Percentiles rank a stretch among this genome's conserved stretches.
Evolutionary conservation across 2,888 invertebrate species (phyloP).

Genomic region (Xestoiulus laeticollis): DNA sequence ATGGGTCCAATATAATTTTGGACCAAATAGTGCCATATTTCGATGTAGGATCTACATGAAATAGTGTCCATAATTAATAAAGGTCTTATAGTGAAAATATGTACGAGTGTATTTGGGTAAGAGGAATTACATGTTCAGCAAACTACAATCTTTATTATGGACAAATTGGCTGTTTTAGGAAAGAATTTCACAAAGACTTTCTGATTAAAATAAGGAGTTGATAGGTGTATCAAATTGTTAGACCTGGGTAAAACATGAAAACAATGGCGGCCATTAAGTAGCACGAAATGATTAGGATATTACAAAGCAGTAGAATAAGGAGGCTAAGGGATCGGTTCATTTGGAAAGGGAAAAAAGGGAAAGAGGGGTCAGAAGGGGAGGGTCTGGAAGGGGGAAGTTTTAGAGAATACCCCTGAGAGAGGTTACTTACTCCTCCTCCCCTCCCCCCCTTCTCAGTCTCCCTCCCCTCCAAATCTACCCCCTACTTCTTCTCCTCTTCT

Average conservation of each 20-base stretch:
- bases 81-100: too few relatives aligned
- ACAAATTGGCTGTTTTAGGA: too few relatives aligned
- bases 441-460: not conserved
- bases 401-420: not conserved
- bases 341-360: constrained; percentile 39
- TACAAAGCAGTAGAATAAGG: constrained; percentile 23
- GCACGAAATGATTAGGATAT: not conserved
- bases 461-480: constrained; percentile 21
- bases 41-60: too few relatives aligned
- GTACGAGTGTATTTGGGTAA: too few relatives aligned
- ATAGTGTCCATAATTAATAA: too few relatives aligned
- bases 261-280: constrained; percentile 4
- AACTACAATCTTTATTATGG: too few relatives aligned
- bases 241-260: not conserved
- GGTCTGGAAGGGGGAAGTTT: constrained; percentile 44
- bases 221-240: too few relatives aligned
- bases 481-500: not conserved
- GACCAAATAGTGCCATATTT: too few relatives aligned
- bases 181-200: too few relatives aligned
- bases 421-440: constrained; percentile 3
- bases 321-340: constrained; percentile 36
- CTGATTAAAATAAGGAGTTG: too few relatives aligned
- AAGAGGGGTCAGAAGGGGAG: constrained; percentile 47
- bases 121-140: too few relatives aligned
- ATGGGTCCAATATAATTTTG: too few relatives aligned